A percentile compares a stretch with the other conserved stretches of the same genome.
phyloP scores from a whole-genome alignment of 1,140 invertebrate genomes.

The Diabrotica virgifera region DNA sequence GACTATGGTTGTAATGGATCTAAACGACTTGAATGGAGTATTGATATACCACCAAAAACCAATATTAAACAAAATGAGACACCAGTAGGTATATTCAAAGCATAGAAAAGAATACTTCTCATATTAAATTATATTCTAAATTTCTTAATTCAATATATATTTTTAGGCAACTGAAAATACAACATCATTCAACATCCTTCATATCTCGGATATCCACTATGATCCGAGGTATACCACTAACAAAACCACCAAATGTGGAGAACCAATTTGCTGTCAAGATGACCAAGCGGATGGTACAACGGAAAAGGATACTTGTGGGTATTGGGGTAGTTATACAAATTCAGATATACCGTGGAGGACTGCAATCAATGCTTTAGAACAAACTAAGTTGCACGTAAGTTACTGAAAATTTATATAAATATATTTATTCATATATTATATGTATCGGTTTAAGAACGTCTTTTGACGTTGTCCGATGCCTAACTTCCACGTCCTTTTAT shows the following conservation, averaged over 20 bases:
- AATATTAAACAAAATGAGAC: too few species aligned
- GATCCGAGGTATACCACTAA: conserved; percentile 70
- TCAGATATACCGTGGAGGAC: conserved; percentile 59
- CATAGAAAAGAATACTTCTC: too few species aligned
- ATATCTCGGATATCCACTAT: conserved; percentile 79
- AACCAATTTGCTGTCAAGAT: conserved; percentile 77
- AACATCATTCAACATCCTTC: conserved; percentile 58
- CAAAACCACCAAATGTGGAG: conserved; percentile 66
- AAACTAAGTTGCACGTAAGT: conserved; percentile 30
- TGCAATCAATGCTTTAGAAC: conserved; percentile 30
- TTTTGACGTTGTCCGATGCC: too few species aligned
- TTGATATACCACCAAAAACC: neutral
- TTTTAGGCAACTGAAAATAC: neutral
- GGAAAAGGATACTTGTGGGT: conserved; percentile 59
- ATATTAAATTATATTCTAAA: too few species aligned
- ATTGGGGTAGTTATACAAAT: conserved; percentile 73
- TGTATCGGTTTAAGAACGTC: too few species aligned
- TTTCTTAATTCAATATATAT: too few species aligned
- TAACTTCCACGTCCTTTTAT: too few species aligned
- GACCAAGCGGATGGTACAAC: conserved; percentile 40
- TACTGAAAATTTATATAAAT: too few species aligned
- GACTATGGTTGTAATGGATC: neutral
- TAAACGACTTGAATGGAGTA: neutral
- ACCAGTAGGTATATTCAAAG: too few species aligned
- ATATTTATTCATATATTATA: too few species aligned